phyloP scores from a whole-genome alignment of 2,113 vertebrate species.

The Heliornis fulica region DNA sequence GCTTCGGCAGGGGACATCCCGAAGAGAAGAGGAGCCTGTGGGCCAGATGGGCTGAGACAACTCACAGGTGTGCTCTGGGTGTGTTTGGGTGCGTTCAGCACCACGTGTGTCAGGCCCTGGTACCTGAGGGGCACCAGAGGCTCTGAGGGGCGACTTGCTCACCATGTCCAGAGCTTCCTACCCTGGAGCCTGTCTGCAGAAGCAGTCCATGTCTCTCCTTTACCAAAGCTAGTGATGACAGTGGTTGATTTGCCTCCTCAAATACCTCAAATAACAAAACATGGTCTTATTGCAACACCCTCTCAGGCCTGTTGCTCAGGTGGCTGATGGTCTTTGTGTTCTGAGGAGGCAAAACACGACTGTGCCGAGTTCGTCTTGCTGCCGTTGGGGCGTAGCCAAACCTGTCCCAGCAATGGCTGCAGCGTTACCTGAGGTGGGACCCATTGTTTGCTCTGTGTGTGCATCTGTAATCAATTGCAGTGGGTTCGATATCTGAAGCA shows the following conservation, averaged over 20 bases:
- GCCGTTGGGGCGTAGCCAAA: background rate
- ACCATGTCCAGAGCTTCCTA: background rate
- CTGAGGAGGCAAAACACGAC: background rate
- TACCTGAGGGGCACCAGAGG: background rate
- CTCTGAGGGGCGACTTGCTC: background rate
- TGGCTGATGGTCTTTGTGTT: background rate
- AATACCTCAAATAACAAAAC: accelerated
- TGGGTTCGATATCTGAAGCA: slow-evolving; percentile 27
- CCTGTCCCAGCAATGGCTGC: background rate
- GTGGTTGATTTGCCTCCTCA: background rate
- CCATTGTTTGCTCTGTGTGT: background rate
- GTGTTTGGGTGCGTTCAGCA: background rate
- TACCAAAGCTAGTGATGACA: background rate
- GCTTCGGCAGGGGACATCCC: accelerated
- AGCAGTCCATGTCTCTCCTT: background rate
- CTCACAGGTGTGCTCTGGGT: background rate
- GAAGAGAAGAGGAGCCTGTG: background rate
- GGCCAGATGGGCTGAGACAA: background rate
- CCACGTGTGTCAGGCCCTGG: background rate
- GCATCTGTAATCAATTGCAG: background rate
- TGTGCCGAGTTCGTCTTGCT: background rate
- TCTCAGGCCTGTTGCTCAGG: accelerated
- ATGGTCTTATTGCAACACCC: accelerated
- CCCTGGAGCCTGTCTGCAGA: background rate
- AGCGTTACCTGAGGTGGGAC: background rate